Base-by-base conservation (phyloP, 2,797 vertebrate genomes). In the Esox lucius region DNA sequence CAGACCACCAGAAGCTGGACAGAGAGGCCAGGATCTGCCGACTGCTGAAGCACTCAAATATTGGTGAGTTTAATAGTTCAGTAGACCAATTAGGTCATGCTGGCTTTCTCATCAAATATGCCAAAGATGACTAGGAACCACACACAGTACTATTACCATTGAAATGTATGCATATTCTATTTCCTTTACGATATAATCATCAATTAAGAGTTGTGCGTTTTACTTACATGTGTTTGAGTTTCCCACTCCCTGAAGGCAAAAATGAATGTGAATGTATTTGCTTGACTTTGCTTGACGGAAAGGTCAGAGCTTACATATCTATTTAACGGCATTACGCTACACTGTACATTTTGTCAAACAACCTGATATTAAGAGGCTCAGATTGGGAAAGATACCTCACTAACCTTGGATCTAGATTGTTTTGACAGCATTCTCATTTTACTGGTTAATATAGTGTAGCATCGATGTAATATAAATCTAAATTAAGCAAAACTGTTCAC, bases 1-100 rank as follows among this genome's bases (percentile, higher is more conserved):
- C 90, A 96, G 95, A 96, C 82, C 95, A 96, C 79, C 95, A 96
- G 90, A 96, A 96, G 85, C 88, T 96, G 89, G 95, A 96, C 79
- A 88, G 95, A 62, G 95, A 96, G 87, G 95, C 95, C 56, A 93
- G 95, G 80, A 96, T 96, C 86, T 96, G 95, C 85, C 93, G 95
- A 65, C 91, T 96, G 72, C 91, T 96, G 84, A 96, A 96, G 87
- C 95, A 96, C 73, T 92, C 95, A 71, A 96, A 96, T 87, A 96
- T 96, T 9, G 95, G 95, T 96, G 89, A 93, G 93, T 85, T 75
- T 5, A n/a, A 6, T 56, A 4, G 3, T 24, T 61, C 22, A 4
- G 22, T 3, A 61, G n/a, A 12, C 22, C 22, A 61, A 61, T 61
- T 24, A 61, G 56, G 11, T 61, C 56, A 61, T 24, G 22, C 22